Conservation (phyloP, 2,113 vertebrate genomes). For the Neolamprologus tretocephalus region DNA sequence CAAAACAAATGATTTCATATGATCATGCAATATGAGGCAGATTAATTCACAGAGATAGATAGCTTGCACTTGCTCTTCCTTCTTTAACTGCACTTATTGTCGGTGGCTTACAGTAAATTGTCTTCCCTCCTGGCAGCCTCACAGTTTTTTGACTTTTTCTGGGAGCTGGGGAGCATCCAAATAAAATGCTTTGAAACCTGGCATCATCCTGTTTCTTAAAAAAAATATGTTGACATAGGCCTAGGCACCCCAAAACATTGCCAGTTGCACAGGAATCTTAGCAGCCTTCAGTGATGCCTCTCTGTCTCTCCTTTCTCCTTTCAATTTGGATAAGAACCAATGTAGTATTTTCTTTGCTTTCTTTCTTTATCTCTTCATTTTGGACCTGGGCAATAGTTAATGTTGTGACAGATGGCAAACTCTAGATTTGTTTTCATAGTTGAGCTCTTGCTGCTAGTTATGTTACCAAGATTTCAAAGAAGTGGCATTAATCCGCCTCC, state of each 20-base stretch:
- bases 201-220: background rate
- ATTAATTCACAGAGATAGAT: background rate
- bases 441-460: conserved; percentile 8
- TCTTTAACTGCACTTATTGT: background rate
- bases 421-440: conserved; percentile 58
- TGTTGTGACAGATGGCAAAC: conserved; percentile 49
- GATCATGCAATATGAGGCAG: background rate
- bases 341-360: background rate
- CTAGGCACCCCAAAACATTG: background rate
- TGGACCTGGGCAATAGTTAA: conserved; percentile 45
- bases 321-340: conserved; percentile 63
- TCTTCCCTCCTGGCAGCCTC: background rate
- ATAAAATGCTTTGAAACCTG: background rate
- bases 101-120: background rate
- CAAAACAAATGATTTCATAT: conserved; percentile 5
- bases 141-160: background rate
- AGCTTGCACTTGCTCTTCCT: background rate
- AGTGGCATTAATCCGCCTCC: conserved; percentile 60
- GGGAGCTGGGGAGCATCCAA: background rate
- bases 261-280: background rate
- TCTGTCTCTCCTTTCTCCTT: background rate
- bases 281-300: background rate
- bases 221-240: background rate
- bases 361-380: background rate
- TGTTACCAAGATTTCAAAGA: conserved; percentile 62